Evolutionary conservation across 2,113 vertebrate genomes (phyloP).

Genomic region (Carlito syrichta): DNA sequence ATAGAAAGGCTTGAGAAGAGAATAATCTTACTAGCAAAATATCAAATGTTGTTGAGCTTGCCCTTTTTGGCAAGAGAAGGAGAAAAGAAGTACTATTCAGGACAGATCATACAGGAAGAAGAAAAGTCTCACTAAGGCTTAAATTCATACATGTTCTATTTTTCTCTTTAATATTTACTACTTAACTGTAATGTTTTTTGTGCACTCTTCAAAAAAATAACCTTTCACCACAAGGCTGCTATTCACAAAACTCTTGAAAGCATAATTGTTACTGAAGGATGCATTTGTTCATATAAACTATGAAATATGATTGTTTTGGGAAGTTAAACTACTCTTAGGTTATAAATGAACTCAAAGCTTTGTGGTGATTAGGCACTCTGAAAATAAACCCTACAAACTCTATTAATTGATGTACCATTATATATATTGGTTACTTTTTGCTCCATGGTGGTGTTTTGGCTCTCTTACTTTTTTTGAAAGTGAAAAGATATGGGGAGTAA

Average conservation of each 20-base stretch:
- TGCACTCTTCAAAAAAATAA: neutral
- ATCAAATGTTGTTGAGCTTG: neutral
- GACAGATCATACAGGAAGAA: neutral
- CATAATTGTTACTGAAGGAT: neutral
- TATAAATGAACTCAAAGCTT: neutral
- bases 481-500: neutral
- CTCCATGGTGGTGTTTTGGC: neutral
- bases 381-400: neutral
- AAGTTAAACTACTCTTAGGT: neutral
- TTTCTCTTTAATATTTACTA: neutral
- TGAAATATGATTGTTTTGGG: neutral
- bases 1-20: neutral
- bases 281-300: neutral
- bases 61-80: neutral
- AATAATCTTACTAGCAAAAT: neutral
- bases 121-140: neutral
- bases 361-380: neutral
- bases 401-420: neutral
- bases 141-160: neutral
- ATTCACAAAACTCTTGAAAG: neutral
- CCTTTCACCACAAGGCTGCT: neutral
- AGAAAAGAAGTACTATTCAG: neutral
- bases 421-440: neutral
- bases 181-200: neutral
- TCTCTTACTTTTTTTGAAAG: neutral